Base-by-base conservation (phyloP, 1,140 invertebrate genomes). In the Aphelinus atriplicis region DNA sequence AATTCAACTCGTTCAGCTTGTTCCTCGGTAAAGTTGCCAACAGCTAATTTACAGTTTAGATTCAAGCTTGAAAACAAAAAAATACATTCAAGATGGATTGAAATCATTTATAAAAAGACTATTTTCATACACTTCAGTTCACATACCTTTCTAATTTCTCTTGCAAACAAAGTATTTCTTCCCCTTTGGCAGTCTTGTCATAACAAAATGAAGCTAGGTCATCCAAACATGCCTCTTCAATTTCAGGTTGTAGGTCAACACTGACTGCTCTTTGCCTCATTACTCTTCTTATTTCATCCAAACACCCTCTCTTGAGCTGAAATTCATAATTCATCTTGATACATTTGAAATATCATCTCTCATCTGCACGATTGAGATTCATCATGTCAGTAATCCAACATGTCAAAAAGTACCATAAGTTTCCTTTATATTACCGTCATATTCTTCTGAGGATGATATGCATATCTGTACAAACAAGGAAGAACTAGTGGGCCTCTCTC, bases 151-250 rank as follows among this genome's bases (percentile, higher is more conserved):
- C 95, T 63, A 97, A 91, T 84, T 97, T 94, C 73, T 94, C 93
- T 88, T 99, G 97, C 10, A 99, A 90, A 86, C 98, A 99, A 61
- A 93, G 84, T 89, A 99, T 95, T 89, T 96, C 95, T 88, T 95
- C 94, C 63, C 94, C 95, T 85, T 93, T 94, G 70, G 91, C 92
- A 46, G 93, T 94, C 85, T 95, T 93, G 67, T 95, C 93, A 65
- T 92, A 93, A 84, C 98, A 99, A 80, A 92, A 90, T 68, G 90
- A 89, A 1, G 94, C 93, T 2, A 99, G 89, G 81, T 98, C 96
- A 76, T 92, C 91, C 1, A 99, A 87, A 83, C 98, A 99, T 56
- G 90, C 90, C 81, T 95, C 93, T 88, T 99, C 97, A 73, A 99
- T 94, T 88, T 98, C 95, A 6, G 98, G 97, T 78, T 97, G 92